Evolutionary conservation across 2,888 invertebrate species (phyloP), one percentile per base, ranked within the genome.

Genomic region (Drosophila putrida): DNA sequence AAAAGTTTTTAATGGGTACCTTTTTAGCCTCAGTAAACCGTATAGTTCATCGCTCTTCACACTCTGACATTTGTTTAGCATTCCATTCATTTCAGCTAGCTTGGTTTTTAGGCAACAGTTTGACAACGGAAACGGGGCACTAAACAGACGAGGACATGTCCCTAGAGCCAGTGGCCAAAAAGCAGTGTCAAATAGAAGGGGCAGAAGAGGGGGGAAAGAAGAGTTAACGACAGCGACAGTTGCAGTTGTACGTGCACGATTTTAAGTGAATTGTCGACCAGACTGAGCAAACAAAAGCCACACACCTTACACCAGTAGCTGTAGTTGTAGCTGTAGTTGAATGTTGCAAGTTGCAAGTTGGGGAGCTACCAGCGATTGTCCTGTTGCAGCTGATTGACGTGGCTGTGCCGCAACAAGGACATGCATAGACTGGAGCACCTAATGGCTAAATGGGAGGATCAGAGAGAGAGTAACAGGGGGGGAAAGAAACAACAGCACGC

Each of bases 251-350:
- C 71, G 68, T 78, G 71, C 64, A 46, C 47, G 55, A 53, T 58
- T 82, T 88, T 82, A 82, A 83, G 75, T 79, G 88, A 82, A 85
- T 88, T 72, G 85, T 82, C 80, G 68, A 65, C 69, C 75, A 68
- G 58, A 46, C 58, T 61, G 68, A 50, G 43, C 77, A 83, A 83
- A 85, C 83, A 88, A 85, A 67, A 9, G 71, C 69, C 38, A 57
- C 49, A 66, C 60, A 68, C 77, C 86, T 71, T 67, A 60, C 66
- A 64, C 39, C 51, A 54, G 46, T 11, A 46, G 31, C 38, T 33
- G 13, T 8, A 39, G 13, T 2, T 20, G 41, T 11, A 44, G 15
- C 27, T 28, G 13, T 6, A 20, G 46, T 10, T 61, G 33, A 6
- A 46, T 9, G 15, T 39, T 39, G 39, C 6, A 33, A 20, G 36